Conservation (phyloP, 2,888 invertebrate genomes). For the Lycaena phlaeas region DNA sequence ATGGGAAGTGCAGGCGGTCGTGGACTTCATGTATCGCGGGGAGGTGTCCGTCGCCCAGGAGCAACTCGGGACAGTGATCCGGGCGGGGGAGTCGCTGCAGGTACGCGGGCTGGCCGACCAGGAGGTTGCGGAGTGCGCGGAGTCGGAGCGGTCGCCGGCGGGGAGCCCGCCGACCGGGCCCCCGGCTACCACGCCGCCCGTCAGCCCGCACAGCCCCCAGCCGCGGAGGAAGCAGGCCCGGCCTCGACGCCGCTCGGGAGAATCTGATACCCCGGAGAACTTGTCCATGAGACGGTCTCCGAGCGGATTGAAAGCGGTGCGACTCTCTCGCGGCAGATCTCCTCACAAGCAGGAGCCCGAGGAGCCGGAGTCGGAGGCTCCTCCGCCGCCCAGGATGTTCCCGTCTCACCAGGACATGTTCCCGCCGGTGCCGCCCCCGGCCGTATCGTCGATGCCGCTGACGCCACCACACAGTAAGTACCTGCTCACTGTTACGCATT, state of each 20-base stretch:
- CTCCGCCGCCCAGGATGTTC: slow-evolving; percentile 71
- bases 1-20: slow-evolving; percentile 91
- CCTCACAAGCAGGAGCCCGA: slow-evolving; percentile 55
- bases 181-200: slow-evolving; percentile 59
- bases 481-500: not conserved
- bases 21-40: slow-evolving; percentile 95
- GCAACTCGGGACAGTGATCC: slow-evolving; percentile 85
- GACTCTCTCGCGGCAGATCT: slow-evolving; percentile 44
- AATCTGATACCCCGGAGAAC: slow-evolving; percentile 74
- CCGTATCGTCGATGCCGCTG: slow-evolving; percentile 82
- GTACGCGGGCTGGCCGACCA: slow-evolving; percentile 84
- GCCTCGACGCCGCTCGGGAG: slow-evolving; percentile 87
- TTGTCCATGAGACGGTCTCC: slow-evolving; percentile 74
- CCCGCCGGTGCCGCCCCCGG: slow-evolving; percentile 78
- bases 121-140: slow-evolving; percentile 56
- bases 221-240: slow-evolving; percentile 89
- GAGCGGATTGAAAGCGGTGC: slow-evolving; percentile 52
- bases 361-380: slow-evolving; percentile 61
- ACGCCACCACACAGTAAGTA: slow-evolving; percentile 88
- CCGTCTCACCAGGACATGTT: slow-evolving; percentile 77
- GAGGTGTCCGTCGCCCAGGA: slow-evolving; percentile 92
- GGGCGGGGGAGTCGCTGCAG: slow-evolving; percentile 90
- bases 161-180: slow-evolving; percentile 57
- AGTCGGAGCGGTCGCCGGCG: slow-evolving; percentile 55
- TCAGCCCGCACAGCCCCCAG: slow-evolving; percentile 82